phyloP scores from a whole-genome alignment of 2,113 vertebrate genomes.

The Chaetodon trifascialis region DNA sequence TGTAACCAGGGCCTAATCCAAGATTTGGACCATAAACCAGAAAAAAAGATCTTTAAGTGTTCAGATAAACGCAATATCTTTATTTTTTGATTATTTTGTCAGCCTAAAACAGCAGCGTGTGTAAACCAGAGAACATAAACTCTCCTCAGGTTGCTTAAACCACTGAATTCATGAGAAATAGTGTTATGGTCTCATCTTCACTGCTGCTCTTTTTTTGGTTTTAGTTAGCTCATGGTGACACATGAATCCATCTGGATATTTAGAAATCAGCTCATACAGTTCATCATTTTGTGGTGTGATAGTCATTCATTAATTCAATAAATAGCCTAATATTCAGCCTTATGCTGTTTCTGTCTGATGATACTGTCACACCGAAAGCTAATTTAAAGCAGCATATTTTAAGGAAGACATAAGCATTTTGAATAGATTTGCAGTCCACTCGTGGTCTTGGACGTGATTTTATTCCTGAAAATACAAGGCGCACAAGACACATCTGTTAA shows the following conservation, averaged over 20 bases:
- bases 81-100: background rate
- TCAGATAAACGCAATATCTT: rapidly evolving
- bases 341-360: background rate
- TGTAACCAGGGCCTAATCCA: background rate
- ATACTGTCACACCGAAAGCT: background rate
- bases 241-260: background rate
- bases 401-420: too few relatives aligned
- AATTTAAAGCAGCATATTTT: too few relatives aligned
- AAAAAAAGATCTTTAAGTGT: background rate
- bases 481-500: background rate
- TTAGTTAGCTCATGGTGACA: too few relatives aligned
- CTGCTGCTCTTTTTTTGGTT: too few relatives aligned
- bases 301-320: background rate
- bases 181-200: background rate
- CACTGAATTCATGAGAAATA: background rate
- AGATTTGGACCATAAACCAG: background rate
- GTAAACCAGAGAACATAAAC: background rate
- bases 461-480: background rate
- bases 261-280: background rate
- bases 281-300: too few relatives aligned
- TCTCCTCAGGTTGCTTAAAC: background rate
- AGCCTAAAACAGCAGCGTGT: background rate
- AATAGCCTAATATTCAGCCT: background rate
- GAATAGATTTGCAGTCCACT: too few relatives aligned
- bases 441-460: too few relatives aligned